phyloP scores from a whole-genome alignment of 2,113 vertebrate species.

The Rallus limicola region DNA sequence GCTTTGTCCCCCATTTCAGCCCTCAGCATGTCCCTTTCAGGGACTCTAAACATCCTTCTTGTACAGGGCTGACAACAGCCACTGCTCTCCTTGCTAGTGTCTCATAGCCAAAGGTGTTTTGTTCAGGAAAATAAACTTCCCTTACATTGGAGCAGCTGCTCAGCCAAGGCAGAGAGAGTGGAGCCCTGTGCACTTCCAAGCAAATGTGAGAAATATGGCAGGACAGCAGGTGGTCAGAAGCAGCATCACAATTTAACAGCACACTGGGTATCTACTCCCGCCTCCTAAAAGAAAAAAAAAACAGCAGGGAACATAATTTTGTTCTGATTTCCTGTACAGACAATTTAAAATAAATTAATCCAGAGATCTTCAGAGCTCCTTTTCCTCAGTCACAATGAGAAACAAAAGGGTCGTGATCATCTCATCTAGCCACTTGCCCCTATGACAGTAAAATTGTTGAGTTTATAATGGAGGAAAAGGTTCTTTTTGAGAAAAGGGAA shows the following conservation, averaged over 20 bases:
- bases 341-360: background rate
- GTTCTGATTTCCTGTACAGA: background rate
- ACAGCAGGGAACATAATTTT: background rate
- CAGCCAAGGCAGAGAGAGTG: background rate
- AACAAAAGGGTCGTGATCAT: background rate
- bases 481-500: background rate
- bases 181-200: background rate
- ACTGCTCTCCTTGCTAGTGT: fast-evolving
- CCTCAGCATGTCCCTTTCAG: background rate
- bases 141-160: background rate
- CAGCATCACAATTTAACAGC: background rate
- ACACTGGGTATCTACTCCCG: background rate
- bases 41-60: background rate
- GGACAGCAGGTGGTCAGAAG: background rate
- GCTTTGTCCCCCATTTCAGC: background rate
- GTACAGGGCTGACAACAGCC: background rate
- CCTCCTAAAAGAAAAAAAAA: background rate
- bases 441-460: background rate
- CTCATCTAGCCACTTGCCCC: background rate
- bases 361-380: background rate
- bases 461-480: background rate
- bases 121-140: background rate
- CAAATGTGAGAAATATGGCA: background rate
- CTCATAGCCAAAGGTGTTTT: background rate
- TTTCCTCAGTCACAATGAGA: background rate